Conservation (phyloP, 2,113 vertebrate species). For the Lynx canadensis region DNA sequence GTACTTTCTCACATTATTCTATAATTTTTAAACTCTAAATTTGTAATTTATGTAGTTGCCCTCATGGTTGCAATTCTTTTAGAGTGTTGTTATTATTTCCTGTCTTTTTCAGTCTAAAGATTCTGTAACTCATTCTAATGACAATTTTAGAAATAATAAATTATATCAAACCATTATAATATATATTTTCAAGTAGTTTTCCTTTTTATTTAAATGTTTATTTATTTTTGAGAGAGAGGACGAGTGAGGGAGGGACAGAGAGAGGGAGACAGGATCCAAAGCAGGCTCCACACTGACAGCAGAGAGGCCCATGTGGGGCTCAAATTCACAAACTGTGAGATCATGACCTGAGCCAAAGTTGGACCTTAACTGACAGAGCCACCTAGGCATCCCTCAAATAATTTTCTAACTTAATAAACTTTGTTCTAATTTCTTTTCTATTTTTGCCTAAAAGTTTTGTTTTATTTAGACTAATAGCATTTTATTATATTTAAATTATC, state of each 20-base stretch:
- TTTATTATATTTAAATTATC: conserved; percentile 14
- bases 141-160: conserved; percentile 18
- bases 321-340: too few species aligned
- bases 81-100: neutral
- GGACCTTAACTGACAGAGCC: too few species aligned
- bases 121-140: neutral
- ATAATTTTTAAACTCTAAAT: conserved; percentile 39
- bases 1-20: neutral
- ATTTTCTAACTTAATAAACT: conserved; percentile 20
- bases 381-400: neutral
- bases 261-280: too few species aligned
- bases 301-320: too few species aligned
- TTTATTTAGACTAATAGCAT: neutral
- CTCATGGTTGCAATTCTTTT: conserved; percentile 19
- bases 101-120: neutral
- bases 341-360: too few species aligned
- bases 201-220: too few species aligned
- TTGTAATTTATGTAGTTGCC: neutral
- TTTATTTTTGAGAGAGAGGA: too few species aligned
- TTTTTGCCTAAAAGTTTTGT: conserved; percentile 2
- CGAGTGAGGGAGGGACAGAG: too few species aligned
- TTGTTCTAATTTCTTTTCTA: neutral
- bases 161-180: neutral
- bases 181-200: conserved; percentile 20
- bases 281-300: too few species aligned